Base-by-base conservation (phyloP, 92 coral and sea anemone genomes). In the Porites evermanni region DNA sequence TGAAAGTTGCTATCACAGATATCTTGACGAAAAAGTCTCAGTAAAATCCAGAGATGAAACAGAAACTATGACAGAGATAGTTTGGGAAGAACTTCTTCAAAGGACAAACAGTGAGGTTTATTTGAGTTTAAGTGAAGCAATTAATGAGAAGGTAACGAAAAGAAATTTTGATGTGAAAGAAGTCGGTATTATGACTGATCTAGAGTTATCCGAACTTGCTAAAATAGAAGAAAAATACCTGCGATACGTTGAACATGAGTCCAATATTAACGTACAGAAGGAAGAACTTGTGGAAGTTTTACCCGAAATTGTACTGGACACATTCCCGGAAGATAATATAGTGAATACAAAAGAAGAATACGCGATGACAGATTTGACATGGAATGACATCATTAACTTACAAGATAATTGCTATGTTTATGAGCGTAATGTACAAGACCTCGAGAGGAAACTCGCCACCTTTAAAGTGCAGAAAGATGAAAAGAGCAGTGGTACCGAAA, bases 321-420 rank as follows among this genome's bases (percentile, higher is more conserved):
- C 86, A 73, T 83, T 83, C 19, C 79, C 87, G 4, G 87, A 73
- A 64, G 79, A 74, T 38, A 38, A 38, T 24, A 5, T 47, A 14
- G 16, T 74, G 8, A 10, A 17, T 23, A 73, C 69, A 64, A 83
- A 74, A 51, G 79, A 83, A 73, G 65, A 65, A 6, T 65, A 78
- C 56, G 85, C 69, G 53, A 90, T 94, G 93, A 91, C 97, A 8
- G 98, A 94, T 17, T 76, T 92, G 21, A 63, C 64, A 20, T 92
- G 92, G 92, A 81, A 81, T 70, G 92, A 94, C 53, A 73, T 92
- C 7, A 47, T 75, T 7, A 75, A 85, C 80, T 83, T 90, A 24
- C 21, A 72, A 73, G 58, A 80, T 77, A 91, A 56, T 38, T 91
- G 90, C 29, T 16, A 0, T 23, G 79, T 14, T 44, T 78, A 79